Percentiles rank a stretch among this genome's conserved stretches.
phyloP scores from a whole-genome alignment of 2,888 invertebrate species.

The Eilema sororculum region DNA sequence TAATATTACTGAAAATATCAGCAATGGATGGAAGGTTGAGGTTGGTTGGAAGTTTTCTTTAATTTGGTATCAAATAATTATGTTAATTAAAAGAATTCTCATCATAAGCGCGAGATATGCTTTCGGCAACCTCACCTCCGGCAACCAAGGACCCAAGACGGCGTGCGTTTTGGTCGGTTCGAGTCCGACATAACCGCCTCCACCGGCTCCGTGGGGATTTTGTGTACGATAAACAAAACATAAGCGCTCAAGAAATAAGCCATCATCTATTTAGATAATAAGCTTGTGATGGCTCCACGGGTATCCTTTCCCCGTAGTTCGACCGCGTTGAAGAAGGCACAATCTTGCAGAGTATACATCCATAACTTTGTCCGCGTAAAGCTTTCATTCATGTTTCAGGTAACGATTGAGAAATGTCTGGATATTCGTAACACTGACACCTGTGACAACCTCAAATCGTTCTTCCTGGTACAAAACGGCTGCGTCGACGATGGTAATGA shows the following conservation, averaged over 20 bases:
- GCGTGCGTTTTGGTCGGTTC: too few relatives aligned
- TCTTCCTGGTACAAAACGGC: constrained; percentile 57
- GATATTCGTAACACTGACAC: constrained; percentile 74
- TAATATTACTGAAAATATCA: constrained; percentile 61
- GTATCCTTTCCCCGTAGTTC: too few relatives aligned
- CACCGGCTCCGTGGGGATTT: too few relatives aligned
- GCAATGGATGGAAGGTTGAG: constrained; percentile 67
- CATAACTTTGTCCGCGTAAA: background rate
- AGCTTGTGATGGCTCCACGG: background rate
- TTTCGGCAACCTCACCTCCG: too few relatives aligned
- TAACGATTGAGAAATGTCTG: constrained; percentile 70
- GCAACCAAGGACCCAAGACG: too few relatives aligned
- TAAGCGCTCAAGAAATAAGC: background rate
- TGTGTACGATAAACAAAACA: too few relatives aligned
- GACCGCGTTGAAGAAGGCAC: background rate
- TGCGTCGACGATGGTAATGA: constrained; percentile 55
- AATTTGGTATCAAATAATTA: too few relatives aligned
- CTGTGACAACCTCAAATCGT: constrained; percentile 67
- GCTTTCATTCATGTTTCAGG: constrained; percentile 50
- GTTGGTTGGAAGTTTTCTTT: constrained; percentile 41
- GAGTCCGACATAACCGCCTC: too few relatives aligned
- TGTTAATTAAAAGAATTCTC: too few relatives aligned
- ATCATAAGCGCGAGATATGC: too few relatives aligned
- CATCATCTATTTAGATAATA: too few relatives aligned
- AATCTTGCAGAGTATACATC: background rate